phyloP scores from a whole-genome alignment of 2,797 vertebrate species.

The Antrozous pallidus region DNA sequence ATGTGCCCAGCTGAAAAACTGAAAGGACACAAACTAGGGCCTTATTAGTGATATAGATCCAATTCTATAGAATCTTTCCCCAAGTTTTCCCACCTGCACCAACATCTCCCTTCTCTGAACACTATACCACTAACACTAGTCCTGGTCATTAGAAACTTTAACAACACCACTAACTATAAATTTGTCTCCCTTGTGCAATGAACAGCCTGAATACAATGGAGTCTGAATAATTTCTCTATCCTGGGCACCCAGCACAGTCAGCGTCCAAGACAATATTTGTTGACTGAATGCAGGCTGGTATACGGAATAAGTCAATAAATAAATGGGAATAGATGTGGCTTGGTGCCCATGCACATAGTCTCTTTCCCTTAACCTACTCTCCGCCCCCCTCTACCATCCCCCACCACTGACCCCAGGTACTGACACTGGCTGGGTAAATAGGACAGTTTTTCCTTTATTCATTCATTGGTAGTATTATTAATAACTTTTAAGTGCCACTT shows the following conservation, averaged over 20 bases:
- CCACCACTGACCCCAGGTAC: not conserved
- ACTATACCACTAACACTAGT: not conserved
- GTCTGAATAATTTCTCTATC: not conserved
- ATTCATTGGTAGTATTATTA: not conserved
- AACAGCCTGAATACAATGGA: not conserved
- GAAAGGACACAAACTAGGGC: not conserved
- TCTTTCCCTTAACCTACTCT: not conserved
- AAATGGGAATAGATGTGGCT: not conserved
- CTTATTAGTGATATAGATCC: not conserved
- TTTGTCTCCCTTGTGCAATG: not conserved
- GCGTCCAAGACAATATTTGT: not conserved
- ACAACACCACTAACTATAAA: not conserved
- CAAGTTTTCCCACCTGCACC: not conserved
- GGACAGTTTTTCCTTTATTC: not conserved
- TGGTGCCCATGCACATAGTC: rapidly evolving
- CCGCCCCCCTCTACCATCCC: rapidly evolving
- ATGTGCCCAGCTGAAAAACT: not conserved
- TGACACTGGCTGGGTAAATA: not conserved
- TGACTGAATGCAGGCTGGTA: not conserved
- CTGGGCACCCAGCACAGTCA: not conserved
- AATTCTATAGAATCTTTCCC: not conserved
- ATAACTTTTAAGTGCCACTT: not conserved
- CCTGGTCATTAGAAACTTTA: not conserved
- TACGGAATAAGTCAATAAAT: not conserved
- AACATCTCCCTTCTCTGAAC: not conserved